Percentiles rank a stretch among this genome's conserved stretches.
phyloP scores from a whole-genome alignment of 2,888 invertebrate genomes.

The Sinelater perroti region DNA sequence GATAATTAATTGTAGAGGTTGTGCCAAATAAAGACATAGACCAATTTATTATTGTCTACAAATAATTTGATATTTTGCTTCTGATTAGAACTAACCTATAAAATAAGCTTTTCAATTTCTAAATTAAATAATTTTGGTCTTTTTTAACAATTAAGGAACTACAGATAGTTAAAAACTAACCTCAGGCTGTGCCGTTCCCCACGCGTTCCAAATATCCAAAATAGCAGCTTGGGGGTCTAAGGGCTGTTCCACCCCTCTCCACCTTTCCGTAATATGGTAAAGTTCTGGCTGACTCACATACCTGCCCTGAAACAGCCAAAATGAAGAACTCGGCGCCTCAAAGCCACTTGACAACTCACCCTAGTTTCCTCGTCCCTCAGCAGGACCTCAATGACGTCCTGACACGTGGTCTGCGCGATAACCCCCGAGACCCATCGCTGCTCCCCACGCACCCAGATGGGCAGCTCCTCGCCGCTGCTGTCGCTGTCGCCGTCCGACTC shows the following conservation, averaged over 20 bases:
- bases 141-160: slow-evolving; percentile 17
- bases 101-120: too few species aligned
- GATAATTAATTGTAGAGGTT: too few species aligned
- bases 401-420: slow-evolving; percentile 78
- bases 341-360: slow-evolving; percentile 46
- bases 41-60: too few species aligned
- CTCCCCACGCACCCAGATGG: slow-evolving; percentile 79
- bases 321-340: background rate
- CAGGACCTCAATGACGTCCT: slow-evolving; percentile 78
- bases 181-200: slow-evolving; percentile 77
- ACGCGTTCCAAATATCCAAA: slow-evolving; percentile 80
- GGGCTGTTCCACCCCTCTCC: slow-evolving; percentile 80
- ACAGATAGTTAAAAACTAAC: slow-evolving; percentile 55
- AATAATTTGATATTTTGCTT: too few species aligned
- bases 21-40: too few species aligned
- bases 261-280: slow-evolving; percentile 79
- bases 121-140: too few species aligned
- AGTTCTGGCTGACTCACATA: slow-evolving; percentile 54
- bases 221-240: slow-evolving; percentile 76
- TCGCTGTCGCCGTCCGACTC: slow-evolving; percentile 60
- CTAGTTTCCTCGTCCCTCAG: slow-evolving; percentile 64
- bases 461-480: slow-evolving; percentile 73
- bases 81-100: too few species aligned
- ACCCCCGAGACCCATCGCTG: slow-evolving; percentile 85
- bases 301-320: slow-evolving; percentile 52